Evolutionary conservation across 2,888 invertebrate genomes (phyloP), one percentile per base, ranked within the genome.

Genomic region (Oxytorus armatus): DNA sequence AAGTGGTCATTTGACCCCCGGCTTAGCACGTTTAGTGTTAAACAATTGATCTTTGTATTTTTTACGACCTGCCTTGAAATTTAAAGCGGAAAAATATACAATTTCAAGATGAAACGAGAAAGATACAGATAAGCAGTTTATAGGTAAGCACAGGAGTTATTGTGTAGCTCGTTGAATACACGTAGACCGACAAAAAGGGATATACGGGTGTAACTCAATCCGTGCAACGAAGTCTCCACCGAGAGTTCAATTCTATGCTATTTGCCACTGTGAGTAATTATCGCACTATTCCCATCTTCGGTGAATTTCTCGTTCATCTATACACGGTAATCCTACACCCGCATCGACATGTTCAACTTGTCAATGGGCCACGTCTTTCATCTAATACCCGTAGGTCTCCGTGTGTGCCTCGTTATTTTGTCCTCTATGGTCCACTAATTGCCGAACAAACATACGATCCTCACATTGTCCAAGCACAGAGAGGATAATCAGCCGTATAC

Each of bases 211-310:
- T 42, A 74, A 57, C 39, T 55, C 59, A 49, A 70, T 76, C 61
- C 72, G n/a, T n/a, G n/a, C 23, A 21, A 65, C 42, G 44, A 36
- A 72, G 59, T 55, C 44, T 63, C 76, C 61, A 49, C 61, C 21
- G 10, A 65, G 61, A 70, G 82, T 85, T 87, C 84, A 87, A 89
- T 87, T 88, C 85, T 86, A 85, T 84, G 84, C 86, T 87, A 86
- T 89, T 89, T 89, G 88, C 87, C 81, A n/a, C n/a, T n/a, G 85
- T 76, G 77, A 80, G 86, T 88, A 88, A 89, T 90, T 89, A 88
- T 14, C 11, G 18, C 14, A 11, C 36, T 33, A 8, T 25, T 87
- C 82, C 82, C 81, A 76, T 76, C 81, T 84, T 81, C 75, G 78
- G 78, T 39, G 65, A 78, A 84, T 85, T 85, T 85, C 84, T 83